phyloP scores from a whole-genome alignment of 2,113 vertebrate species.

The Serilophus lunatus region DNA sequence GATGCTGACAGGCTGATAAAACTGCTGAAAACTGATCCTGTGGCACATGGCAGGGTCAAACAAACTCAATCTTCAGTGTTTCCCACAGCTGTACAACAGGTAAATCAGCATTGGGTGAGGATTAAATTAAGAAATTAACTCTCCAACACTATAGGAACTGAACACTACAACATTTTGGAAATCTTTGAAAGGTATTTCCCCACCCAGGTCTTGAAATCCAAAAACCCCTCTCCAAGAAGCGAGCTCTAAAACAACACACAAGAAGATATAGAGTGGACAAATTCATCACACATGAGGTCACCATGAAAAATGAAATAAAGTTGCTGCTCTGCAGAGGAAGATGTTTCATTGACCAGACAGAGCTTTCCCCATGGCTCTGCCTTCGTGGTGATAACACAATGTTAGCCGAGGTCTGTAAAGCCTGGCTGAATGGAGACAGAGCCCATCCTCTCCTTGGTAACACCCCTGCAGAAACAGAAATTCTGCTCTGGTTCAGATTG shows the following conservation, averaged over 20 bases:
- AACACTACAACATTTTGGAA: fast-evolving
- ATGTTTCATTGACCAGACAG: fast-evolving
- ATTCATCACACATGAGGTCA: fast-evolving
- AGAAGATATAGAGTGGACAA: background rate
- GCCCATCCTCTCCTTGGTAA: background rate
- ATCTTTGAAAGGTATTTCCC: background rate
- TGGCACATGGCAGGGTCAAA: background rate
- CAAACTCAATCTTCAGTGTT: background rate
- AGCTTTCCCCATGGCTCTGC: background rate
- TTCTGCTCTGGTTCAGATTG: background rate
- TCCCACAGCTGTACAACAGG: background rate
- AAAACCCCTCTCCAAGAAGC: background rate
- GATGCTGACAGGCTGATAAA: background rate
- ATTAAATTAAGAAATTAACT: background rate
- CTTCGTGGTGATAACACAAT: background rate
- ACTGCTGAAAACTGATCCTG: background rate
- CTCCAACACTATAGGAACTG: background rate
- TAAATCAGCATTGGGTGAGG: background rate
- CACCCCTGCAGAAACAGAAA: background rate
- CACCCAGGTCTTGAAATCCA: background rate
- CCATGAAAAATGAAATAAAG: background rate
- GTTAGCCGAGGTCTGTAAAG: background rate
- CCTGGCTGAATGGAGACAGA: fast-evolving
- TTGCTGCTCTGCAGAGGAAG: fast-evolving
- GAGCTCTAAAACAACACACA: background rate